Evolutionary conservation across 2,888 invertebrate genomes (phyloP).

Genomic region (Mylabris sibirica): DNA sequence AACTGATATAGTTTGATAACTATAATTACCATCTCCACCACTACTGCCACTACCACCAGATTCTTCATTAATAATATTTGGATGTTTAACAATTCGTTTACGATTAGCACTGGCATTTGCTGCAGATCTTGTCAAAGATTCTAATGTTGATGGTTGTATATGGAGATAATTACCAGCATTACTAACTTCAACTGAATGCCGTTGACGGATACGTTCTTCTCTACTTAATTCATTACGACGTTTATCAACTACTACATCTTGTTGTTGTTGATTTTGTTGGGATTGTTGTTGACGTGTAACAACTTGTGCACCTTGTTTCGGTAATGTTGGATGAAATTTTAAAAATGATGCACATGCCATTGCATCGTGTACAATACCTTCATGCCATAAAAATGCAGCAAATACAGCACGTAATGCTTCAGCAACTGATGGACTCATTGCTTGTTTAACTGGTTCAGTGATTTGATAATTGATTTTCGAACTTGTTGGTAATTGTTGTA

Average conservation of each 20-base stretch:
- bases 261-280: constrained; percentile 55
- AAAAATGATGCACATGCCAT: constrained; percentile 97
- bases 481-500: constrained; percentile 57
- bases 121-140: constrained; percentile 78
- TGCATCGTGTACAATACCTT: constrained; percentile 95
- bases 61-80: constrained; percentile 65
- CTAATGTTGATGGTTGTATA: constrained; percentile 80
- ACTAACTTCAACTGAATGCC: constrained; percentile 88
- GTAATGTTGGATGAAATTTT: constrained; percentile 88
- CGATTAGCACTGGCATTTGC: constrained; percentile 81
- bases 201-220: constrained; percentile 73
- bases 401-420: constrained; percentile 94
- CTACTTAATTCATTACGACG: constrained; percentile 63
- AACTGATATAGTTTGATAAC: constrained; percentile 72
- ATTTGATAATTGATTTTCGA: constrained; percentile 54
- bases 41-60: constrained; percentile 49
- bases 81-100: constrained; percentile 46
- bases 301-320: constrained; percentile 80
- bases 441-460: constrained; percentile 76
- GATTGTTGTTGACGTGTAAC: constrained; percentile 65
- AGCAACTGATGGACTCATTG: constrained; percentile 90
- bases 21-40: constrained; percentile 49
- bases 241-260: constrained; percentile 57
- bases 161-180: constrained; percentile 76
- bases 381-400: constrained; percentile 97